Evolutionary conservation across 2,113 vertebrate genomes (phyloP), one percentile per base, ranked within the genome.

Genomic region (Bombycilla garrulus): DNA sequence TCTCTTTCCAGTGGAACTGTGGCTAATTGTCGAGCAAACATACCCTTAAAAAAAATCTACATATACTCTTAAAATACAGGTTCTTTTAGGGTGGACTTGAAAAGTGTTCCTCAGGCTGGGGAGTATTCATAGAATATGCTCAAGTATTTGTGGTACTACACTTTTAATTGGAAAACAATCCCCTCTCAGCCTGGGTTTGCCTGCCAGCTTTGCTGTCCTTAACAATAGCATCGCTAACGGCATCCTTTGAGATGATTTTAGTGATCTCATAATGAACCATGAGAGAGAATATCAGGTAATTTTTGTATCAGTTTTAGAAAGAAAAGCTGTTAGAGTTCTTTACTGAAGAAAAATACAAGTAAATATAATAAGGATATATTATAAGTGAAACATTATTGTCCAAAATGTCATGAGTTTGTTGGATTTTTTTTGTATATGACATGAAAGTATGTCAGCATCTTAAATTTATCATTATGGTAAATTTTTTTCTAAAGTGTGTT

Each of bases 11-110:
- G 11, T 78, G 54, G 44, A 92, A 50, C 50, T 42, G n/a, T 74
- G 47, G 24, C 23, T 38, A 24, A 36, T 45, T 67, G 23, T 54
- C 0, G 0, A 78, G 31, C 19, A 85, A 77, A 53, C 2, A 4
- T 35, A 26, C 12, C 7, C 29, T 86, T 81, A 15, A 61, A 74
- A 78, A 38, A 77, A 45, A 48, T 50, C 21, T 64, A 57, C 8
- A 12, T 44, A 10, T n/a, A 13, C 10, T 67, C 29, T 58, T n/a
- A 69, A 80, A 86, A 71, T 53, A 20, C 10, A 64, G 15, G 2
- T 88, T 62, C 7, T 67, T 7, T 56, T 77, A 36, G 19, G 19
- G 10, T 7, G 12, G 26, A 36, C 28, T 5, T 47, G 47, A 45
- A 36, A 40, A 84, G 10, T 47, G 3, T 72, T 70, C 7, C 29